Conservation (phyloP, 2,113 vertebrate species). For the Platysternon megacephalum region DNA sequence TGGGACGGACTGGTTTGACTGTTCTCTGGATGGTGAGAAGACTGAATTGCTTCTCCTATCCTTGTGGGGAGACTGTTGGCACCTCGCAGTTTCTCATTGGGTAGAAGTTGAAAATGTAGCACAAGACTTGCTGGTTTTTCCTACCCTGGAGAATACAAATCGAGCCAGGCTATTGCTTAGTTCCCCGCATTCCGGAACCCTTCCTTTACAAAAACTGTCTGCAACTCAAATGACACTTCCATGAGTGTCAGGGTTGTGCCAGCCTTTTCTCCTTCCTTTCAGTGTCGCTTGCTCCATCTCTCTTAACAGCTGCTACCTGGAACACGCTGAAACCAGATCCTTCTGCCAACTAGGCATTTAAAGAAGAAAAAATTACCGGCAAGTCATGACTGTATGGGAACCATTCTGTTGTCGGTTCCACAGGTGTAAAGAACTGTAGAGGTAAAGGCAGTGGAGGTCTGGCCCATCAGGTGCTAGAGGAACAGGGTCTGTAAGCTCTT, state of each 20-base stretch:
- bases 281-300: not conserved
- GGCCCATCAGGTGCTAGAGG: not conserved
- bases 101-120: no score
- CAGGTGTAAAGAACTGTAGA: not conserved
- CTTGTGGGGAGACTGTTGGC: not conserved
- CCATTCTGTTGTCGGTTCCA: not conserved
- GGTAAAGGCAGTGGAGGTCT: not conserved
- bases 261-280: not conserved
- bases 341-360: fast-evolving
- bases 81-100: fast-evolving
- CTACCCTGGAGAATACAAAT: not conserved
- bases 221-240: not conserved
- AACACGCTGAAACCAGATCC: not conserved
- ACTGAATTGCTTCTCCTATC: not conserved
- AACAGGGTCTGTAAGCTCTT: not conserved
- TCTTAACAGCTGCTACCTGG: not conserved
- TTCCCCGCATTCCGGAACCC: not conserved
- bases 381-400: not conserved
- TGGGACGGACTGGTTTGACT: fast-evolving
- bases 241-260: not conserved
- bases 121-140: not conserved
- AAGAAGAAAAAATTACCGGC: not conserved
- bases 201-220: not conserved
- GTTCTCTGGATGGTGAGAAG: fast-evolving
- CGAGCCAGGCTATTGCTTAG: not conserved